A percentile compares a stretch with the other conserved stretches of the same genome.
These are phyloP conservation scores for Chaenogobius annularis DNA, from an alignment of 2,113 vertebrate species.

Conservation along the genomic window DNA sequence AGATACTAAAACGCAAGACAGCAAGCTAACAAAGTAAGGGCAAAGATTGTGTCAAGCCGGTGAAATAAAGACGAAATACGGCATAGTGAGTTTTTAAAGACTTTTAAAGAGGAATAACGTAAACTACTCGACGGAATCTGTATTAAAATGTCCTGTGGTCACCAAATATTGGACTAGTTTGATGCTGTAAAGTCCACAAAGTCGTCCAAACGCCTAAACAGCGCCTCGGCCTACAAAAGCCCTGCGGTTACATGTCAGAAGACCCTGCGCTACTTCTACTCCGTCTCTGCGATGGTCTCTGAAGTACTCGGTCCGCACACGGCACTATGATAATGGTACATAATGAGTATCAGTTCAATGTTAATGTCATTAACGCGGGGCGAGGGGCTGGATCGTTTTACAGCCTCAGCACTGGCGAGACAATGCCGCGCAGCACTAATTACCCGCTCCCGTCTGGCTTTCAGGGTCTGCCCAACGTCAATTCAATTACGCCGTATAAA, in stretches of 20 bases:
- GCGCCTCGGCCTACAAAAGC: not conserved
- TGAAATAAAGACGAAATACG: too few species aligned
- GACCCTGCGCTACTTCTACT: not conserved
- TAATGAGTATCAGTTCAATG: slow-evolving; percentile 66
- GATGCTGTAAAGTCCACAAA: not conserved
- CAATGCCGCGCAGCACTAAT: slow-evolving; percentile 69
- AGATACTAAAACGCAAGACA: too few species aligned
- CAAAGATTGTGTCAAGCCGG: too few species aligned
- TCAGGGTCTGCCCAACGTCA: slow-evolving; percentile 63
- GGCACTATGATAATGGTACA: slow-evolving; percentile 42
- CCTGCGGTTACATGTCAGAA: not conserved
- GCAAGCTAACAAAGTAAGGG: too few species aligned
- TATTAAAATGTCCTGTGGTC: not conserved
- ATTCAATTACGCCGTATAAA: slow-evolving; percentile 71
- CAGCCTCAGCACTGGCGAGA: slow-evolving; percentile 61
- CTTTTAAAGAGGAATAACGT: too few species aligned
- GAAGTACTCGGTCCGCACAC: slow-evolving; percentile 29
- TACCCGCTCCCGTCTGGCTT: slow-evolving; percentile 68
- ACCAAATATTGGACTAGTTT: not conserved
- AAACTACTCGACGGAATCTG: too few species aligned
- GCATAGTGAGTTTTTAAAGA: too few species aligned
- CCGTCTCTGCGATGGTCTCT: slow-evolving; percentile 5
- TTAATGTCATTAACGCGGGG: slow-evolving; percentile 68
- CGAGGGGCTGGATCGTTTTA: slow-evolving; percentile 58
- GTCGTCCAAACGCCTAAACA: not conserved